These are phyloP conservation scores for Darevskia nairensis DNA, from an alignment of 2,797 vertebrate species.

Conservation along the genomic window DNA sequence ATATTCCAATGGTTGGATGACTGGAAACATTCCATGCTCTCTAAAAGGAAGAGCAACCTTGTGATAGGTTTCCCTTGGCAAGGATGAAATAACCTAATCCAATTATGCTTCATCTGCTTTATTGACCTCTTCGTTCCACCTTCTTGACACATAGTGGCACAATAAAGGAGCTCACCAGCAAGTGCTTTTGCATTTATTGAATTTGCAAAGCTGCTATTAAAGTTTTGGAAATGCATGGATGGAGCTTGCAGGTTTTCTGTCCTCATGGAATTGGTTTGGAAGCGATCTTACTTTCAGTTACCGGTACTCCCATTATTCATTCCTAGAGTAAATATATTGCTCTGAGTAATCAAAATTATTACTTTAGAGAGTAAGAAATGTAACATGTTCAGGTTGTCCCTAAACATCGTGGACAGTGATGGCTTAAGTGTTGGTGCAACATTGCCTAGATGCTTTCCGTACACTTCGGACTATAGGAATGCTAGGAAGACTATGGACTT, in stretches of 20 bases:
- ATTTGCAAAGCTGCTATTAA: neutral
- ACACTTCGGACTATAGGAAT: neutral
- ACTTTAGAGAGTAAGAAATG: too few relatives aligned
- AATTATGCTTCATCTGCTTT: constrained; percentile 5
- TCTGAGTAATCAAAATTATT: neutral
- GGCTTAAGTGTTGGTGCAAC: neutral
- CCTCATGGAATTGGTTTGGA: neutral
- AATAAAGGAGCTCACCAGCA: neutral
- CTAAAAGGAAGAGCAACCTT: neutral
- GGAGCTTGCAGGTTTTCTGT: neutral
- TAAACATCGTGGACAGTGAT: neutral
- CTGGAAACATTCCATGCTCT: neutral
- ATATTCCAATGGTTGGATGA: neutral
- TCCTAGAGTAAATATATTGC: neutral
- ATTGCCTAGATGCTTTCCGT: neutral
- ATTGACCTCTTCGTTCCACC: neutral
- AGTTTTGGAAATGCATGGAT: neutral
- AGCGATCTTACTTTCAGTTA: too few relatives aligned
- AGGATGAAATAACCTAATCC: neutral
- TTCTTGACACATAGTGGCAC: neutral
- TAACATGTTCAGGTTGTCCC: neutral
- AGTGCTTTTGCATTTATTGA: neutral
- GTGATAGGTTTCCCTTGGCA: constrained; percentile 8
- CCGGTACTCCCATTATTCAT: neutral
- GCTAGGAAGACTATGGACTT: neutral